phyloP scores from a whole-genome alignment of 2,888 invertebrate species.

The Rugalucina vietnamica region DNA sequence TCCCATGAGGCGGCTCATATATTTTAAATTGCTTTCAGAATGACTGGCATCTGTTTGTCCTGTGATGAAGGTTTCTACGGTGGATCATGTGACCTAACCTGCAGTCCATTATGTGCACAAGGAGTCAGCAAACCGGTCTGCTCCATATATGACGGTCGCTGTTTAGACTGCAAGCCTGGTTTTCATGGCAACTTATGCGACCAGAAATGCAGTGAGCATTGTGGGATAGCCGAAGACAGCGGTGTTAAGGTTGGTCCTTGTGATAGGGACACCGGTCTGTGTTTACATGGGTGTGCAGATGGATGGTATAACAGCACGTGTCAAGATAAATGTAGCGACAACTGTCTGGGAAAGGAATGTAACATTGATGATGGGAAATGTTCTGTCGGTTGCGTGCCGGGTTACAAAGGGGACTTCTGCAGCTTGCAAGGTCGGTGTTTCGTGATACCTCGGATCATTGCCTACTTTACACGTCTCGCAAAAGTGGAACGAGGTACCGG shows the following conservation, averaged over 20 bases:
- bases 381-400: slow-evolving; percentile 34
- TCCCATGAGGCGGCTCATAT: no score
- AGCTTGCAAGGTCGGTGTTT: neutral
- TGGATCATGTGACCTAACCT: slow-evolving; percentile 7
- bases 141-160: slow-evolving; percentile 31
- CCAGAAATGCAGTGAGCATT: slow-evolving; percentile 17
- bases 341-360: slow-evolving; percentile 39
- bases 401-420: slow-evolving; percentile 41
- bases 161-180: slow-evolving; percentile 30
- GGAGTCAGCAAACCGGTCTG: neutral
- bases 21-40: no score
- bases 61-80: slow-evolving; percentile 40
- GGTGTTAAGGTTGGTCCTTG: slow-evolving; percentile 23
- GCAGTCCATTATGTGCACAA: slow-evolving; percentile 16
- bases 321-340: slow-evolving; percentile 33
- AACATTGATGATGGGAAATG: slow-evolving; percentile 32
- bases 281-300: slow-evolving; percentile 34
- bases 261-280: slow-evolving; percentile 36
- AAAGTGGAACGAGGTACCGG: no score
- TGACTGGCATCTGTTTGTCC: slow-evolving; percentile 35
- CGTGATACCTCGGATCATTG: no score
- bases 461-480: no score
- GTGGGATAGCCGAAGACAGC: neutral
- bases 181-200: slow-evolving; percentile 36
- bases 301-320: slow-evolving; percentile 49